Evolutionary conservation across 2,113 vertebrate genomes (phyloP).

Genomic region (Lycaon pictus): DNA sequence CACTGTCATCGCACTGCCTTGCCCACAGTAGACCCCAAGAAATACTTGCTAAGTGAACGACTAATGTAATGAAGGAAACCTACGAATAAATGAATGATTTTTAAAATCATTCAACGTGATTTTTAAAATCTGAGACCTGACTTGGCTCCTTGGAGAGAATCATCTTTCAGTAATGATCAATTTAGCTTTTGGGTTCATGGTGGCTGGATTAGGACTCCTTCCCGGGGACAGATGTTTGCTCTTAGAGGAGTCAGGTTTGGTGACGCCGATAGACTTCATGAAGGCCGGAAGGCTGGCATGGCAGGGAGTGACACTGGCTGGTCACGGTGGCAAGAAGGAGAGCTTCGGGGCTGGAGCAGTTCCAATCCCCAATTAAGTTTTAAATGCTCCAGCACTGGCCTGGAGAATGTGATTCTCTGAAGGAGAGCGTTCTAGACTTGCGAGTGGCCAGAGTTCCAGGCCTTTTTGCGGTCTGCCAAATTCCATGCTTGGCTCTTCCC

Average conservation of each 20-base stretch:
- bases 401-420: not conserved
- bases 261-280: not conserved
- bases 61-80: not conserved
- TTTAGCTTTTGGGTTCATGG: not conserved
- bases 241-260: not conserved
- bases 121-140: not conserved
- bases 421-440: constrained; percentile 9
- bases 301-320: not conserved
- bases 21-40: not conserved
- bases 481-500: not conserved
- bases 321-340: not conserved
- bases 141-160: not conserved
- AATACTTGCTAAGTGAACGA: not conserved
- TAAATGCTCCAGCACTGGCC: constrained; percentile 61
- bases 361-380: constrained; percentile 27
- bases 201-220: not conserved
- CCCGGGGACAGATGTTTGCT: not conserved
- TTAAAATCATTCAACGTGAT: no score
- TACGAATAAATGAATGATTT: not conserved
- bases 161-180: not conserved
- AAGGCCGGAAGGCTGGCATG: not conserved
- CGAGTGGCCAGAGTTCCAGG: constrained; percentile 17
- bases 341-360: not conserved
- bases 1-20: not conserved
- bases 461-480: not conserved